These are phyloP conservation scores for Drosophila meridionalis DNA, from an alignment of 2,888 invertebrate species.

Conservation along the genomic window DNA sequence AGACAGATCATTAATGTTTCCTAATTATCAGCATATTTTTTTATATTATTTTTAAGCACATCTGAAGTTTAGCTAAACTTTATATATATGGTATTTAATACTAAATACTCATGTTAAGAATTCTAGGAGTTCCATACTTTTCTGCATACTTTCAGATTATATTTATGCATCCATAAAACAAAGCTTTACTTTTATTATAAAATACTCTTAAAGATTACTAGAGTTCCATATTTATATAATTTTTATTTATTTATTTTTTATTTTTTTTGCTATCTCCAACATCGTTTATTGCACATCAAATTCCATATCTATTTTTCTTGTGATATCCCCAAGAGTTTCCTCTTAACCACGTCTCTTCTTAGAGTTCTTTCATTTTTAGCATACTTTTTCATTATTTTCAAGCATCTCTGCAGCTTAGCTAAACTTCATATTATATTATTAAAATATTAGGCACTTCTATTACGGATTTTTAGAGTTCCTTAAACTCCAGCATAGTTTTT, in stretches of 20 bases:
- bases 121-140: not conserved
- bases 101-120: not conserved
- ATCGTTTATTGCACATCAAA: not conserved
- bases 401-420: not conserved
- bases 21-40: too few relatives aligned
- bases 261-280: too few relatives aligned
- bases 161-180: not conserved
- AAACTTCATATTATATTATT: too few relatives aligned
- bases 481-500: not conserved
- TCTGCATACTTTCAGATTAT: not conserved
- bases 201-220: not conserved
- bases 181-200: not conserved
- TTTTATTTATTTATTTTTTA: too few relatives aligned
- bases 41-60: too few relatives aligned
- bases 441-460: not conserved
- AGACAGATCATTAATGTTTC: too few relatives aligned
- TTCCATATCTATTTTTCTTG: not conserved
- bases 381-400: not conserved
- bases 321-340: too few relatives aligned
- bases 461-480: not conserved
- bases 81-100: too few relatives aligned
- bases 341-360: too few relatives aligned
- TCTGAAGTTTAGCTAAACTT: too few relatives aligned
- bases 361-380: not conserved
- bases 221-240: not conserved